Conservation (phyloP, 1,140 invertebrate genomes). For the Saccostrea glomerata region DNA sequence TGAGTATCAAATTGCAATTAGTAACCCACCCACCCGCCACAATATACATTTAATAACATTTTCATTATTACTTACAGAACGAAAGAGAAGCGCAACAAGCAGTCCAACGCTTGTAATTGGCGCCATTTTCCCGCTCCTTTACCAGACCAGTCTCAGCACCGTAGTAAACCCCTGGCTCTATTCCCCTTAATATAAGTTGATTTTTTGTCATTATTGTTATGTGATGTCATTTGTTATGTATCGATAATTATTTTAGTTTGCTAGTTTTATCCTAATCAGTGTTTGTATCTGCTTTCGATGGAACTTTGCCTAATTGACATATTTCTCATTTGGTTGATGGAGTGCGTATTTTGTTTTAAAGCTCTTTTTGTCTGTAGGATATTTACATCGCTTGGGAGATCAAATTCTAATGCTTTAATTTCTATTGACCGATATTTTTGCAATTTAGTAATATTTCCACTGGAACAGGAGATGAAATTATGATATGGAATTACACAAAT, state of each 20-base stretch:
- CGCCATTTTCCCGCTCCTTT: neutral
- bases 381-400: neutral
- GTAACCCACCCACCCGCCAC: too few relatives aligned
- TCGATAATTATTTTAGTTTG: neutral
- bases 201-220: neutral
- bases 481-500: neutral
- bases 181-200: neutral
- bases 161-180: neutral
- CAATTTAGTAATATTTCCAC: neutral
- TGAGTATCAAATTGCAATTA: too few relatives aligned
- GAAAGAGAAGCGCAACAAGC: neutral
- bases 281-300: neutral
- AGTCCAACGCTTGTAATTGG: neutral
- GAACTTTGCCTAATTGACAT: neutral
- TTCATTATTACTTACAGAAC: neutral
- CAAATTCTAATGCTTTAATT: neutral
- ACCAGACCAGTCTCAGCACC: neutral
- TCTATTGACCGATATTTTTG: neutral
- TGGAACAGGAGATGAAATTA: neutral
- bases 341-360: neutral
- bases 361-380: neutral
- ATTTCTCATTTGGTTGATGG: constrained; percentile 28
- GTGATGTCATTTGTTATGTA: neutral
- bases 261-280: neutral
- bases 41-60: too few relatives aligned